Percentiles rank a stretch among this genome's conserved stretches.
Conservation (phyloP, 2,888 invertebrate genomes). For the Oxyteleia sp. region DNA sequence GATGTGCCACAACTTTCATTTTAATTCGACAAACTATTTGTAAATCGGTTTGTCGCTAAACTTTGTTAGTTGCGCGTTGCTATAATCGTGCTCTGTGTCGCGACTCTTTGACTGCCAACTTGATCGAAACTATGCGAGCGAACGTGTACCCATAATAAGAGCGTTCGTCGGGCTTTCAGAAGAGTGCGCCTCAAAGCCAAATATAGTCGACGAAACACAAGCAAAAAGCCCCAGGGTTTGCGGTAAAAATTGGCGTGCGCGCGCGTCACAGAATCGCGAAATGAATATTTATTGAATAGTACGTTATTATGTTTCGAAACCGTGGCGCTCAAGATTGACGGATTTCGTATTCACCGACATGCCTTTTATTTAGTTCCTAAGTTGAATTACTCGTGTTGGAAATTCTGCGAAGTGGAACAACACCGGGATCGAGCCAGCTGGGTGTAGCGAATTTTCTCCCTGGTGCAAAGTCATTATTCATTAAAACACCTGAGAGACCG, state of each 20-base stretch:
- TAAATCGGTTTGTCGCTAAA: constrained; percentile 32
- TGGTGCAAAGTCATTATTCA: constrained; percentile 69
- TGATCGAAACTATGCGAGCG: constrained; percentile 17
- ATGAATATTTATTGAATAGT: constrained; percentile 17
- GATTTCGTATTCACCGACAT: constrained; percentile 47
- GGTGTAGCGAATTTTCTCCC: constrained; percentile 65
- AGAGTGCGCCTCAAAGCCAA: no score
- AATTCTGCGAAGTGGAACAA: constrained; percentile 57
- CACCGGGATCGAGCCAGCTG: constrained; percentile 51
- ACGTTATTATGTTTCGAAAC: constrained; percentile 23
- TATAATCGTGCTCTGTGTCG: not conserved
- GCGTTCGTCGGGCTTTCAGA: no score
- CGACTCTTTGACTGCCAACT: not conserved
- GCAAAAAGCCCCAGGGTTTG: no score
- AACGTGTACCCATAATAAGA: not conserved
- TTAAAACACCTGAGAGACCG: constrained; percentile 66
- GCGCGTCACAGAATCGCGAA: no score
- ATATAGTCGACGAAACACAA: not conserved
- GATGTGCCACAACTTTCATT: constrained; percentile 19
- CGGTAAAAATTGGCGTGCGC: no score
- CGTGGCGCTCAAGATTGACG: constrained; percentile 34
- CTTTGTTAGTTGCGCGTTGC: constrained; percentile 6
- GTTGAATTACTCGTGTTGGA: constrained; percentile 53
- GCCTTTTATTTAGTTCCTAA: constrained; percentile 58
- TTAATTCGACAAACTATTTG: constrained; percentile 16